Evolutionary conservation across 2,113 vertebrate species (phyloP).

Genomic region (Ictidomys tridecemlineatus): DNA sequence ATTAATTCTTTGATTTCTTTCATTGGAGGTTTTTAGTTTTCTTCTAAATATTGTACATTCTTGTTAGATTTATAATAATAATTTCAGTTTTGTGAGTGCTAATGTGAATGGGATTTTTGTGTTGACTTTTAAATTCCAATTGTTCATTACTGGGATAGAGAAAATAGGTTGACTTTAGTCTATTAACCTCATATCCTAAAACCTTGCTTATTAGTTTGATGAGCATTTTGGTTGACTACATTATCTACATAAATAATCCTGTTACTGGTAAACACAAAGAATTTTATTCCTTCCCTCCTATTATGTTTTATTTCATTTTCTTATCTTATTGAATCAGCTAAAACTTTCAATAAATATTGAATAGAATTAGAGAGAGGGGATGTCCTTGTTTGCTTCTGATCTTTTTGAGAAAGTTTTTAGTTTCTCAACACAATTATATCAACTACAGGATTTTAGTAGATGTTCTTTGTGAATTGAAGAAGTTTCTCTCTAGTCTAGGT

Average conservation of each 20-base stretch:
- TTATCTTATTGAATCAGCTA: neutral
- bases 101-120: neutral
- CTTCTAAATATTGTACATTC: neutral
- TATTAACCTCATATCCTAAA: neutral
- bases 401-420: neutral
- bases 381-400: neutral
- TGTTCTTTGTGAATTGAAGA: neutral
- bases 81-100: neutral
- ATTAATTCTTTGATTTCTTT: neutral
- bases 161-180: neutral
- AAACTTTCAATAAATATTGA: neutral
- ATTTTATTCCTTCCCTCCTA: neutral
- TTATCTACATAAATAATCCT: neutral
- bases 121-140: neutral
- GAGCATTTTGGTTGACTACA: neutral
- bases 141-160: neutral
- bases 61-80: neutral
- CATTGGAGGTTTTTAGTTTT: neutral
- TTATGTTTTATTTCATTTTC: neutral
- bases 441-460: neutral
- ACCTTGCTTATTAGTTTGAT: neutral
- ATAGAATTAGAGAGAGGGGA: neutral
- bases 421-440: neutral
- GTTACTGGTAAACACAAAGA: neutral
- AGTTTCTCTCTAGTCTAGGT: neutral